phyloP scores from a whole-genome alignment of 1,140 invertebrate species.

The Vollenhovia emeryi region DNA sequence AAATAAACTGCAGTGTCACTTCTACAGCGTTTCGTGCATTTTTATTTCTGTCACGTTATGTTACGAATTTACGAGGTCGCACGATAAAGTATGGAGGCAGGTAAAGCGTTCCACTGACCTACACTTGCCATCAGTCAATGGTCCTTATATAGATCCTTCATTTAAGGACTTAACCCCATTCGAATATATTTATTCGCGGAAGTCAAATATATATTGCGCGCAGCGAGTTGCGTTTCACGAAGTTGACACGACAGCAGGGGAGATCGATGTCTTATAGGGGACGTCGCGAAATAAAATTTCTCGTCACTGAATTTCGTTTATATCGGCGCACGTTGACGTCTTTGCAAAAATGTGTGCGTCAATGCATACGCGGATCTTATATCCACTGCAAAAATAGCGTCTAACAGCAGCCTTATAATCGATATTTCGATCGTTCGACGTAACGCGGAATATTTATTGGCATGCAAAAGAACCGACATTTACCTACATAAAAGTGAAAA shows the following conservation, averaged over 20 bases:
- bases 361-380: not conserved
- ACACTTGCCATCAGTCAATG: conserved; percentile 47
- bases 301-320: not conserved
- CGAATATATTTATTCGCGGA: conserved; percentile 6
- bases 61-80: conserved; percentile 48
- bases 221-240: not conserved
- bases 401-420: not conserved
- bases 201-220: conserved; percentile 21
- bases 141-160: conserved; percentile 21
- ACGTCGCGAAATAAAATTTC: not conserved
- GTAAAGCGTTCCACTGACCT: conserved; percentile 60
- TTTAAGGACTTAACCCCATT: conserved; percentile 42
- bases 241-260: not conserved
- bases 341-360: not conserved
- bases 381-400: conserved; percentile 4
- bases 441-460: conserved; percentile 6
- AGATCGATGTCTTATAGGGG: conserved; percentile 25
- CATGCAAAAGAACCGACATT: not conserved
- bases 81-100: conserved; percentile 48
- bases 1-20: not conserved
- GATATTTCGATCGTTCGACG: conserved; percentile 14
- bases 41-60: conserved; percentile 38
- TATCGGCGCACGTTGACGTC: not conserved
- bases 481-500: not conserved
- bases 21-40: not conserved